phyloP scores from a whole-genome alignment of 2,113 vertebrate species.

The Periophthalmodon schlosseri region DNA sequence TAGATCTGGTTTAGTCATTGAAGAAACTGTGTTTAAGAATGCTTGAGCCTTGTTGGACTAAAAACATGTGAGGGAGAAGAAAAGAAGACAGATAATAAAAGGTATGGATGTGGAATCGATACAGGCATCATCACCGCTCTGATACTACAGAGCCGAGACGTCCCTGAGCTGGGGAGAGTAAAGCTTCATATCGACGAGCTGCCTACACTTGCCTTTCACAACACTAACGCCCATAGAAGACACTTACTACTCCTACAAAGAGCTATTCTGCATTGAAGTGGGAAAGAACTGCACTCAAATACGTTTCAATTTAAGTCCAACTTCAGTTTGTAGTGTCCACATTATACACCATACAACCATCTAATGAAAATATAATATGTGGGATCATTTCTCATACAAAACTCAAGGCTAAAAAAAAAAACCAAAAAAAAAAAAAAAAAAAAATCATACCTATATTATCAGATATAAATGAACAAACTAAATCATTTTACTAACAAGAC shows the following conservation, averaged over 20 bases:
- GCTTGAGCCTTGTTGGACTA: not conserved
- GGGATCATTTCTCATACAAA: not conserved
- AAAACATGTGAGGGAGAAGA: slow-evolving; percentile 1
- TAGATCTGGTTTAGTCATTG: slow-evolving; percentile 32
- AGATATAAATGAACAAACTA: too few species aligned
- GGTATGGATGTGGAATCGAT: slow-evolving; percentile 56
- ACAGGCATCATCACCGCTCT: slow-evolving; percentile 50
- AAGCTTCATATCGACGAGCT: slow-evolving; percentile 63
- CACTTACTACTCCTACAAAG: slow-evolving; percentile 24
- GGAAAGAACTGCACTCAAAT: not conserved
- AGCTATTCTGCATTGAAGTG: slow-evolving; percentile 53
- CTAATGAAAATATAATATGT: not conserved
- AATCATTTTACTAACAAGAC: too few species aligned
- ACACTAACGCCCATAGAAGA: slow-evolving; percentile 50
- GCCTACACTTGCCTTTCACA: slow-evolving; percentile 43
- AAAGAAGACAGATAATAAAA: slow-evolving; percentile 36
- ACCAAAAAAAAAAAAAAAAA: too few species aligned
- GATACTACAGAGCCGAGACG: slow-evolving; percentile 62
- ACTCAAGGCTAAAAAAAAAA: not conserved
- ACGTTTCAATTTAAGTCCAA: not conserved
- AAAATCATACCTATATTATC: not conserved
- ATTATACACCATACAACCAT: not conserved
- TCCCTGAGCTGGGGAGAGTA: slow-evolving; percentile 53
- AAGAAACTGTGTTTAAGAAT: not conserved
- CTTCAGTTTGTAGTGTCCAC: not conserved